Evolutionary conservation across 2,113 vertebrate genomes (phyloP).

Genomic region (Silurus asotus): DNA sequence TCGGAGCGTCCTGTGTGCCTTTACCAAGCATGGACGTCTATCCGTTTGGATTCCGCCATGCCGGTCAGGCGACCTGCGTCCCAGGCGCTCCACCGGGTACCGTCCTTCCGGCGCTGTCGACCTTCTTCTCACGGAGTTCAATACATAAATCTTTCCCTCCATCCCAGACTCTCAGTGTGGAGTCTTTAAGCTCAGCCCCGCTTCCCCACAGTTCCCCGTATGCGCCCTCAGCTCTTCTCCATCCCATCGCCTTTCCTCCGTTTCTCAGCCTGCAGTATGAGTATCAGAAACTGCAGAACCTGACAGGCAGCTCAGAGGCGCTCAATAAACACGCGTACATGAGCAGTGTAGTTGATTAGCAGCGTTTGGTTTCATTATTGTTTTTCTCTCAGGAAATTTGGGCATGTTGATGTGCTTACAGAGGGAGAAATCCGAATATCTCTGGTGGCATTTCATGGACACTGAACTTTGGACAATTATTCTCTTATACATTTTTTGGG

Average conservation of each 20-base stretch:
- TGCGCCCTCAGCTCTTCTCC: constrained; percentile 65
- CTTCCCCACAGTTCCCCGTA: constrained; percentile 60
- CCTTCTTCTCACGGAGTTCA: constrained; percentile 71
- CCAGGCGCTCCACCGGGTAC: constrained; percentile 70
- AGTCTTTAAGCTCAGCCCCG: constrained; percentile 61
- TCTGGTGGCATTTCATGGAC: constrained; percentile 6
- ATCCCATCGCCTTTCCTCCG: constrained; percentile 65
- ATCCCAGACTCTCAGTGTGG: constrained; percentile 61
- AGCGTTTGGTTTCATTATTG: not conserved
- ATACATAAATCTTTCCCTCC: constrained; percentile 71
- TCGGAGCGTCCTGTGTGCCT: constrained; percentile 66
- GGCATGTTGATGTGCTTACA: constrained; percentile 13
- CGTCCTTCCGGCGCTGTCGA: constrained; percentile 75
- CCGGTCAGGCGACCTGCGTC: constrained; percentile 60
- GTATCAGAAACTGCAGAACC: constrained; percentile 70
- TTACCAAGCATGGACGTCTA: constrained; percentile 72
- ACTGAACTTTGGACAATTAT: constrained; percentile 15
- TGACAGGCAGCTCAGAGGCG: constrained; percentile 56
- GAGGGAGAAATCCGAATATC: not conserved
- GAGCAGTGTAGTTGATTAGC: constrained; percentile 50
- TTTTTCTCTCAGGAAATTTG: constrained; percentile 66
- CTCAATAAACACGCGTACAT: constrained; percentile 61
- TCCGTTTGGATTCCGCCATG: constrained; percentile 64
- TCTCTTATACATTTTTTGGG: not conserved
- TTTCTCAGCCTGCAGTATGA: constrained; percentile 70